Percentiles rank a stretch among this genome's conserved stretches.
phyloP scores from a whole-genome alignment of 2,113 vertebrate genomes.

The Burhinus bistriatus region DNA sequence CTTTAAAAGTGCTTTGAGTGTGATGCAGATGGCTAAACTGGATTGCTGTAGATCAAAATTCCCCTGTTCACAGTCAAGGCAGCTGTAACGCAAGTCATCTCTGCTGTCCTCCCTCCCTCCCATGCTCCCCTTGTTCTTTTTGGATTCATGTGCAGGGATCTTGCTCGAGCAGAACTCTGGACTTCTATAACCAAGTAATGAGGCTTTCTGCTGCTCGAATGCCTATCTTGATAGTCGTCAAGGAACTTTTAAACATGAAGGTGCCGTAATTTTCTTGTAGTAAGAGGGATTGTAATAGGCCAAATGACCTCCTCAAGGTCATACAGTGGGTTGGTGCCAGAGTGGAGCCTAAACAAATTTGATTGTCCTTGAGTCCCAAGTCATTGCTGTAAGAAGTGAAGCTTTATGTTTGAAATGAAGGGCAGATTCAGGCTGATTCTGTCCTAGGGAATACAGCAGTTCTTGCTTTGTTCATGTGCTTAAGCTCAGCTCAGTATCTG shows the following conservation, averaged over 20 bases:
- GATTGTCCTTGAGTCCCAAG: not conserved
- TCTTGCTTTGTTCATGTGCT: not conserved
- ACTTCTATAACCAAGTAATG: not conserved
- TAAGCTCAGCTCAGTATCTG: not conserved
- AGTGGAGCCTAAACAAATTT: not conserved
- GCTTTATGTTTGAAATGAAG: not conserved
- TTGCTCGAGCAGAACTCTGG: not conserved
- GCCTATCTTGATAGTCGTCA: not conserved
- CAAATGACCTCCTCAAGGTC: not conserved
- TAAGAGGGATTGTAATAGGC: not conserved
- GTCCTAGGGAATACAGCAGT: not conserved
- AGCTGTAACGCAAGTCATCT: not conserved
- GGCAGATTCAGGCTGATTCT: not conserved
- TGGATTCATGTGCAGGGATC: not conserved
- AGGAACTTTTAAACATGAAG: not conserved
- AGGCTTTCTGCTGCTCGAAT: not conserved
- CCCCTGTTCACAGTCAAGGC: not conserved
- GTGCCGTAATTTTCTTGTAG: fast-evolving
- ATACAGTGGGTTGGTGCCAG: not conserved
- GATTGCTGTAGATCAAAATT: not conserved
- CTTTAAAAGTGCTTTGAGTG: not conserved
- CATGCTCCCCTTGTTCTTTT: fast-evolving
- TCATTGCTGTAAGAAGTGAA: not conserved
- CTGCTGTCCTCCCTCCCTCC: not conserved
- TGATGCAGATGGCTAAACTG: not conserved